phyloP scores from a whole-genome alignment of 2,113 vertebrate species.

The Rhombomys opimus region DNA sequence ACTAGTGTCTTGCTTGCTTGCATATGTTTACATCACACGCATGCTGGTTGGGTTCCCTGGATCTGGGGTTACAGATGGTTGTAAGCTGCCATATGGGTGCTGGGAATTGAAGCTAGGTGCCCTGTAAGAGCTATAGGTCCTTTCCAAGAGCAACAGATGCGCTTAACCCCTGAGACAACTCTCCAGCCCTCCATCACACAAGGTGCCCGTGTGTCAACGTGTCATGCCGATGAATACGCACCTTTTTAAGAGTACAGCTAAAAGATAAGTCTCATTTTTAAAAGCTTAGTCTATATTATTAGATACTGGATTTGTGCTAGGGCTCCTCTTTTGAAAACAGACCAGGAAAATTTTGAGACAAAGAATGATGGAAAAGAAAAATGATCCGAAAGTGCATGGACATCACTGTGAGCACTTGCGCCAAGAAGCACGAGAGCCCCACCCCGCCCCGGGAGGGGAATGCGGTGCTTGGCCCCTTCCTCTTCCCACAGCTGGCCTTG shows the following conservation, averaged over 20 bases:
- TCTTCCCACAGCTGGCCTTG: not conserved
- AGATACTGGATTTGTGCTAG: not conserved
- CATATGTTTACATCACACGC: not conserved
- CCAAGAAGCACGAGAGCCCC: not conserved
- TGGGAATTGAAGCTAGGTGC: not conserved
- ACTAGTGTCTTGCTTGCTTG: not conserved
- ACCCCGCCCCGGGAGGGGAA: not conserved
- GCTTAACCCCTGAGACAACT: not conserved
- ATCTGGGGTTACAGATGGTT: not conserved
- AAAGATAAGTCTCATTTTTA: not conserved
- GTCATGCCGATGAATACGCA: not conserved
- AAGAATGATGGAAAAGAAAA: not conserved
- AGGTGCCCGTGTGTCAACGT: not conserved
- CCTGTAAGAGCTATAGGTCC: not conserved
- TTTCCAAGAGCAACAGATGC: not conserved
- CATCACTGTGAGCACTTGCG: not conserved
- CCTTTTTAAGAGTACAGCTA: not conserved
- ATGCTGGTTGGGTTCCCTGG: not conserved
- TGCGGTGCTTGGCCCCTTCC: not conserved
- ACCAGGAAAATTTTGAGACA: not conserved
- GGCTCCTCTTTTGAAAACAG: not conserved
- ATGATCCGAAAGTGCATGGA: not conserved
- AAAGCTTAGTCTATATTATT: not conserved
- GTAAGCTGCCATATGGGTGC: not conserved
- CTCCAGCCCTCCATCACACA: not conserved